Conservation (phyloP, 2,888 invertebrate genomes). For the Camponotus fellah region DNA sequence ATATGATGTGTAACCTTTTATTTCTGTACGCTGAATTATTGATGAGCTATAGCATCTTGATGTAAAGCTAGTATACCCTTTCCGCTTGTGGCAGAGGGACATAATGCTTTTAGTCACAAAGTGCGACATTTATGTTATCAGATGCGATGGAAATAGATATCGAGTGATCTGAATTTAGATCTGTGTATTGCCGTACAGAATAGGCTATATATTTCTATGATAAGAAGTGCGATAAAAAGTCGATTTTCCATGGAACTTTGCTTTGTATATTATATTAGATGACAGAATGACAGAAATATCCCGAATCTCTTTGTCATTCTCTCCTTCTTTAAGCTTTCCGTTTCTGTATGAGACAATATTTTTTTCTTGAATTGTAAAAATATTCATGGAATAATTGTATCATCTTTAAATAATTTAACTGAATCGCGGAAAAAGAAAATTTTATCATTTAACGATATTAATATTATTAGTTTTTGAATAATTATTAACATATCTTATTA, state of each 20-base stretch:
- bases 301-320: not conserved
- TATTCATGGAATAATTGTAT: not conserved
- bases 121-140: slow-evolving; percentile 60
- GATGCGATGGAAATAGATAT: slow-evolving; percentile 63
- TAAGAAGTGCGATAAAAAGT: slow-evolving; percentile 6
- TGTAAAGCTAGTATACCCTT: slow-evolving; percentile 59
- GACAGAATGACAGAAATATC: not conserved
- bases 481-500: not conserved
- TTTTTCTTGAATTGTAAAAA: not conserved
- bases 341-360: not conserved
- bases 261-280: not conserved
- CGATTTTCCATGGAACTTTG: not conserved
- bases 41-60: slow-evolving; percentile 54
- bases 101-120: slow-evolving; percentile 42
- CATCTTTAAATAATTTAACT: slow-evolving; percentile 2
- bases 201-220: slow-evolving; percentile 11
- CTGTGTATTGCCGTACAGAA: slow-evolving; percentile 7
- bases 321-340: not conserved
- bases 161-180: slow-evolving; percentile 63
- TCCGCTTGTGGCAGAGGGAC: not conserved
- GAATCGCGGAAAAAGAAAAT: not conserved
- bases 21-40: slow-evolving; percentile 67
- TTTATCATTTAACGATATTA: not conserved
- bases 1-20: slow-evolving; percentile 21
- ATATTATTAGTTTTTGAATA: slow-evolving; percentile 3